phyloP scores from a whole-genome alignment of 2,113 vertebrate species.

The Perca schrenkii region DNA sequence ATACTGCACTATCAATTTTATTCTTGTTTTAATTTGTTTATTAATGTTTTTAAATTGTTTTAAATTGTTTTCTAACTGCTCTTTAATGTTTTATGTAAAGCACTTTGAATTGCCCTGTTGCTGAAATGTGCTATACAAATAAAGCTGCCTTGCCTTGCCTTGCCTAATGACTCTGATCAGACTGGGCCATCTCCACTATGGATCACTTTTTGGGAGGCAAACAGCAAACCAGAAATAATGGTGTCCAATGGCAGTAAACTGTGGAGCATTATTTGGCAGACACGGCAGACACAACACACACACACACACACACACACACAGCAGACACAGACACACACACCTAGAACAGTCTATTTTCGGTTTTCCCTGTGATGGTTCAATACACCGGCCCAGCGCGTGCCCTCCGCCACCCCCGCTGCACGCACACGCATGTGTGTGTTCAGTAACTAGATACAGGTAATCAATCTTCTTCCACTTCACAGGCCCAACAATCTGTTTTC shows the following conservation, averaged over 20 bases:
- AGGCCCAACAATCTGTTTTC: slow-evolving; percentile 80
- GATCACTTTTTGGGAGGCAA: slow-evolving; percentile 53
- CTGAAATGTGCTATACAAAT: too few species aligned
- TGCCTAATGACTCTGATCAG: background rate
- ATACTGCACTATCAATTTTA: too few species aligned
- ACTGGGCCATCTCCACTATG: slow-evolving; percentile 35
- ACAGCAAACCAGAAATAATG: slow-evolving; percentile 27
- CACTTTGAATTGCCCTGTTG: too few species aligned
- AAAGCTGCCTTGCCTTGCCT: too few species aligned
- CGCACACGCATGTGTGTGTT: slow-evolving; percentile 73
- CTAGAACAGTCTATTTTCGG: slow-evolving; percentile 38
- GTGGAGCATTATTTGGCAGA: slow-evolving; percentile 55
- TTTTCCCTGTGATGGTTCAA: slow-evolving; percentile 69
- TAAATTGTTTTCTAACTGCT: too few species aligned
- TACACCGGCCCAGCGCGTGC: slow-evolving; percentile 53
- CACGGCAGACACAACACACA: too few species aligned
- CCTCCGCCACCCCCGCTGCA: slow-evolving; percentile 63
- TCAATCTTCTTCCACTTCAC: slow-evolving; percentile 85
- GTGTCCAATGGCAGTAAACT: slow-evolving; percentile 46
- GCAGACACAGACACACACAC: slow-evolving; percentile 3
- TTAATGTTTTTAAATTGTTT: too few species aligned
- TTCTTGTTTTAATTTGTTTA: too few species aligned
- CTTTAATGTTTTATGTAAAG: too few species aligned
- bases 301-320: slow-evolving; percentile 11
- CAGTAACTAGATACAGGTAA: slow-evolving; percentile 85